Conservation (phyloP, 1,140 invertebrate genomes). For the Drosophila kepulauana region DNA sequence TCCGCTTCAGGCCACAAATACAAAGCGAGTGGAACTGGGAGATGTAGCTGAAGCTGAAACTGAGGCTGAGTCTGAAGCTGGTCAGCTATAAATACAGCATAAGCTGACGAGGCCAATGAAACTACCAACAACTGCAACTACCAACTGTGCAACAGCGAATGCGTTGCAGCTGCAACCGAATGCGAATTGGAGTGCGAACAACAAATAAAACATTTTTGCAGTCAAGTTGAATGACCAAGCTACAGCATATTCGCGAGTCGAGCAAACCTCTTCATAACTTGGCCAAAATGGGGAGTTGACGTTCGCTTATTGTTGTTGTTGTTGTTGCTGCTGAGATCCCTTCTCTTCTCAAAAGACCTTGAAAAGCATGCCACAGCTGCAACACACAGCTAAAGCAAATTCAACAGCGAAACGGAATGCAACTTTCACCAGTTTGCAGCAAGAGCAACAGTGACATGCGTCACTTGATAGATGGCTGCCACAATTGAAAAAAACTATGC, state of each 20-base stretch:
- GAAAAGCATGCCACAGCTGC: slow-evolving; percentile 63
- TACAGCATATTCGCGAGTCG: not conserved
- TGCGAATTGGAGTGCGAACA: slow-evolving; percentile 50
- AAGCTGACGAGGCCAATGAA: slow-evolving; percentile 20
- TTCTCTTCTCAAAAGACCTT: slow-evolving; percentile 62
- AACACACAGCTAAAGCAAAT: slow-evolving; percentile 19
- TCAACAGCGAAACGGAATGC: slow-evolving; percentile 16
- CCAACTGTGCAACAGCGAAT: slow-evolving; percentile 30
- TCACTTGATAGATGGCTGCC: slow-evolving; percentile 39
- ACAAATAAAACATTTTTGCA: slow-evolving; percentile 1
- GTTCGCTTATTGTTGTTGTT: not conserved
- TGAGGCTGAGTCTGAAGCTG: slow-evolving; percentile 11
- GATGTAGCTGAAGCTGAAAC: slow-evolving; percentile 15
- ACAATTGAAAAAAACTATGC: slow-evolving; percentile 39
- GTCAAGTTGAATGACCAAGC: slow-evolving; percentile 58
- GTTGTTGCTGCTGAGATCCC: not conserved
- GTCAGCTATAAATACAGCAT: slow-evolving; percentile 25
- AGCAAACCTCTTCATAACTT: slow-evolving; percentile 12
- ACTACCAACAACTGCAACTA: slow-evolving; percentile 6
- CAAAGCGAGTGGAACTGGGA: slow-evolving; percentile 50
- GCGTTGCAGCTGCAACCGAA: slow-evolving; percentile 44
- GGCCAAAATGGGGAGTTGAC: not conserved
- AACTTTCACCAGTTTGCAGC: slow-evolving; percentile 71
- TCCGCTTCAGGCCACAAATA: slow-evolving; percentile 56
- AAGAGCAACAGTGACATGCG: slow-evolving; percentile 6